phyloP scores from a whole-genome alignment of 2,797 vertebrate genomes.

The Myoxocephalus aenaeus region DNA sequence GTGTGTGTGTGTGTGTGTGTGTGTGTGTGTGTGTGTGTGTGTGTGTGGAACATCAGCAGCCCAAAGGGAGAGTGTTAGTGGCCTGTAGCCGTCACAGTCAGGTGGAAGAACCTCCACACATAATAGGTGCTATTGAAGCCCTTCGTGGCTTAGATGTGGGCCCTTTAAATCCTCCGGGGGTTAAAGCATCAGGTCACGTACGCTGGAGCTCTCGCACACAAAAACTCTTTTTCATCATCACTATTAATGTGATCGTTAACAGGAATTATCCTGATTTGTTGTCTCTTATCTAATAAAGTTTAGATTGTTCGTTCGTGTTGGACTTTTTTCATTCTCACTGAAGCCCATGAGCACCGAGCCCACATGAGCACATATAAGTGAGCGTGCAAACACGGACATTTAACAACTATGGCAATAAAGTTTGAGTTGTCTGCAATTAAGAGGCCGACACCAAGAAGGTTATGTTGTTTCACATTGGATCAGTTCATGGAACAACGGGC shows the following conservation, averaged over 20 bases:
- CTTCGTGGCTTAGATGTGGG: slow-evolving; percentile 37
- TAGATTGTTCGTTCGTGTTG: neutral
- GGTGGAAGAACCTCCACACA: slow-evolving; percentile 28
- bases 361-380: neutral
- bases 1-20: no score
- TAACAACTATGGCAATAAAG: neutral
- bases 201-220: slow-evolving; percentile 15
- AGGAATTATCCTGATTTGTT: neutral
- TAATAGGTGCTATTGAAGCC: slow-evolving; percentile 52
- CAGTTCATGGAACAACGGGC: neutral
- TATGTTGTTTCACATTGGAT: neutral
- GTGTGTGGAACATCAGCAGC: no score
- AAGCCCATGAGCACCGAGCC: neutral
- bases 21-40: no score
- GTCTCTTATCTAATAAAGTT: neutral
- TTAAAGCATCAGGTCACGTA: slow-evolving; percentile 42
- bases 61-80: neutral
- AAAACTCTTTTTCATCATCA: slow-evolving; percentile 35
- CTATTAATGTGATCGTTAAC: slow-evolving; percentile 8
- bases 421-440: neutral
- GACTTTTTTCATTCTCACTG: neutral
- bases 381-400: neutral
- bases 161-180: slow-evolving; percentile 33
- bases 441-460: neutral
- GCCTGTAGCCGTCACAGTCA: slow-evolving; percentile 54